These are phyloP conservation scores for Typhlichthys subterraneus DNA, from an alignment of 2,797 vertebrate species.

Conservation along the genomic window DNA sequence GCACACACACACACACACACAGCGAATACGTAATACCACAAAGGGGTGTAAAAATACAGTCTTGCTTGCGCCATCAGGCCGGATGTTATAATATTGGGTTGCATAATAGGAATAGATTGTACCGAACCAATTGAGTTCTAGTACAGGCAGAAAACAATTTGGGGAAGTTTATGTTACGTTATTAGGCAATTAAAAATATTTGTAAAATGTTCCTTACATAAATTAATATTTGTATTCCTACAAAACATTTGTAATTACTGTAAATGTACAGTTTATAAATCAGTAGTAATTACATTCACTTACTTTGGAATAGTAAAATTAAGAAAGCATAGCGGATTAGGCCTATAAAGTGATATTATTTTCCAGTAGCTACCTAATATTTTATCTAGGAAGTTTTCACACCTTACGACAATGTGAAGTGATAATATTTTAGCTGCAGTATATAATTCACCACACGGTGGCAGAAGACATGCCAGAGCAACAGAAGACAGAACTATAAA, in stretches of 20 bases:
- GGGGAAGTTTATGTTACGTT: constrained; percentile 18
- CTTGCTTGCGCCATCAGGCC: constrained; percentile 27
- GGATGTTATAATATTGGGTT: constrained; percentile 50
- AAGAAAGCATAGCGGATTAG: background rate
- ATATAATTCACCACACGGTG: background rate
- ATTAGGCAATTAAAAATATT: background rate
- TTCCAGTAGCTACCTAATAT: no score
- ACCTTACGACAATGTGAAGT: background rate
- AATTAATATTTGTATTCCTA: background rate
- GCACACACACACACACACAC: no score
- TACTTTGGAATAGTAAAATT: no score
- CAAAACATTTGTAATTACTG: no score
- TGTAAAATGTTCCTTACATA: no score
- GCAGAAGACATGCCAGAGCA: constrained; percentile 2
- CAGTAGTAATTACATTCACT: no score
- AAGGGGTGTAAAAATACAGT: constrained; percentile 37
- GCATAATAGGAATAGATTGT: constrained; percentile 30
- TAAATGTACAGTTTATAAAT: no score
- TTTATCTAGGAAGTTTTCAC: no score
- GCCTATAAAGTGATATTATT: background rate
- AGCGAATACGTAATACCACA: no score
- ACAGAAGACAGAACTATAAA: background rate
- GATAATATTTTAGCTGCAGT: constrained; percentile 3
- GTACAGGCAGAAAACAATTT: constrained; percentile 3
- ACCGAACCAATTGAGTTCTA: background rate